Evolutionary conservation across 2,113 vertebrate genomes (phyloP).

Genomic region (Cavia porcellus): DNA sequence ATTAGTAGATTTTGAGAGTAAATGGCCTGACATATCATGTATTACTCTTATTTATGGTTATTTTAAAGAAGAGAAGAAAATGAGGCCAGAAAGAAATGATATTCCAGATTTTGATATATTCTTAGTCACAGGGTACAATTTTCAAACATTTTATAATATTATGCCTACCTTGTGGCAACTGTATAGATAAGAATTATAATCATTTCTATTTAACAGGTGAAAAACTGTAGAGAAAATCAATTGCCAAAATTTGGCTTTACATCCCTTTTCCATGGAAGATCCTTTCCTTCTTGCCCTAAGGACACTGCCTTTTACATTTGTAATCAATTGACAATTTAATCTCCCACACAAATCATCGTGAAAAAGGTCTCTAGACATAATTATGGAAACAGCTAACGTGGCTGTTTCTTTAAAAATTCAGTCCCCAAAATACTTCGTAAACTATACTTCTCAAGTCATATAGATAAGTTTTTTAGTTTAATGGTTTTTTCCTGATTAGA

Average conservation of each 20-base stretch:
- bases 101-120: not conserved
- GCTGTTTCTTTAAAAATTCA: conserved; percentile 60
- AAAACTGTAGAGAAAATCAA: not conserved
- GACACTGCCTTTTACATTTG: not conserved
- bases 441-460: not conserved
- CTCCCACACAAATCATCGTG: not conserved
- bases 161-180: not conserved
- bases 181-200: not conserved
- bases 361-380: not conserved
- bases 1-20: conserved; percentile 31
- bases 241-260: not conserved
- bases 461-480: not conserved
- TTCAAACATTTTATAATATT: not conserved
- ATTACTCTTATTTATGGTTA: not conserved
- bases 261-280: accelerated
- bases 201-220: not conserved
- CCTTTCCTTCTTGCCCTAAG: not conserved
- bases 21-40: not conserved
- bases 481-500: not conserved
- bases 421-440: conserved; percentile 26
- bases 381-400: not conserved
- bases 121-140: not conserved
- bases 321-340: not conserved
- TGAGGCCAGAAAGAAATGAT: not conserved
- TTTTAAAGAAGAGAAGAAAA: conserved; percentile 45